Evolutionary conservation across 2,888 invertebrate genomes (phyloP).

Genomic region (Brenthis ino): DNA sequence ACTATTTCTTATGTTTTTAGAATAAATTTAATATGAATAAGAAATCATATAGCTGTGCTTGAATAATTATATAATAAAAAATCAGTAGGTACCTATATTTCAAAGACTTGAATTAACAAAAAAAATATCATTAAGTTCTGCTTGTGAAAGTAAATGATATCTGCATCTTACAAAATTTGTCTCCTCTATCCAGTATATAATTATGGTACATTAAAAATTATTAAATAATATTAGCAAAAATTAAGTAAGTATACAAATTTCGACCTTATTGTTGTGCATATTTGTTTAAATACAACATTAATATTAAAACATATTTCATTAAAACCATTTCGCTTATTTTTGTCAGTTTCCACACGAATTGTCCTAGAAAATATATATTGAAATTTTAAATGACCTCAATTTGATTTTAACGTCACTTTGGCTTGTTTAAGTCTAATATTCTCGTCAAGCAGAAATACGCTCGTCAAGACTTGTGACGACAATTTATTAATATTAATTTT

Average conservation of each 20-base stretch:
- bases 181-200: no score
- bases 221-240: not conserved
- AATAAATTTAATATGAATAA: no score
- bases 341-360: not conserved
- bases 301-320: not conserved
- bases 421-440: conserved; percentile 34
- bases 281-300: not conserved
- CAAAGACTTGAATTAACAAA: no score
- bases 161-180: no score
- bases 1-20: no score
- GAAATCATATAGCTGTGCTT: no score
- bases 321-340: not conserved
- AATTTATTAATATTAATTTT: conserved; percentile 46
- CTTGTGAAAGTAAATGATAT: no score
- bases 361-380: conserved; percentile 23
- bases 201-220: not conserved
- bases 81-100: no score
- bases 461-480: conserved; percentile 30
- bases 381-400: conserved; percentile 26
- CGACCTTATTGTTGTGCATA: not conserved
- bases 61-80: no score
- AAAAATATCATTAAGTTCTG: no score
- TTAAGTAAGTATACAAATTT: conserved; percentile 1
- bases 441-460: conserved; percentile 32
- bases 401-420: conserved; percentile 26